phyloP scores from a whole-genome alignment of 2,797 vertebrate genomes.

The Sebastes vulpes region DNA sequence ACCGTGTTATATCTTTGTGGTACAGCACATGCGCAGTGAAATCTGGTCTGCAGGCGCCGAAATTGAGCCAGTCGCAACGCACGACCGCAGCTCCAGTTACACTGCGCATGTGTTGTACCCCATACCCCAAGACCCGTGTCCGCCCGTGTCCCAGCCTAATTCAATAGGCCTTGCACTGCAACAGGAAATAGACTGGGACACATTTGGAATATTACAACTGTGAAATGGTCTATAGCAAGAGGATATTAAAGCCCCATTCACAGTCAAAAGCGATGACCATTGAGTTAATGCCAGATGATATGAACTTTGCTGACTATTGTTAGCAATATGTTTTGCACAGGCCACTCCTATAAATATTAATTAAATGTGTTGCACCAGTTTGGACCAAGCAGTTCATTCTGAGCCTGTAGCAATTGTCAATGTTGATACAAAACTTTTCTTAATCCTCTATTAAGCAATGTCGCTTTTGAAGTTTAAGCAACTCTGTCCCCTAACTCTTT shows the following conservation, averaged over 20 bases:
- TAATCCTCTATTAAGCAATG: conserved; percentile 17
- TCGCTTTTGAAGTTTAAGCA: conserved; percentile 45
- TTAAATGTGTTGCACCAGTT: neutral
- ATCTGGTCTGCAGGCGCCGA: no score
- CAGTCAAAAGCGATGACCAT: neutral
- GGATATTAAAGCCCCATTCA: neutral
- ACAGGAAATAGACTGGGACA: neutral
- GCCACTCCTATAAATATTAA: neutral
- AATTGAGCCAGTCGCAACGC: no score
- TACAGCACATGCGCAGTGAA: no score
- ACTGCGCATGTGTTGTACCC: no score
- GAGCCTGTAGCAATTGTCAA: neutral
- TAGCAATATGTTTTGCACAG: neutral
- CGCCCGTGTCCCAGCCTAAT: no score
- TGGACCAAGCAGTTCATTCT: neutral
- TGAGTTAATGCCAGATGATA: neutral
- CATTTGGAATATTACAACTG: neutral
- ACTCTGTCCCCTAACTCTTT: conserved; percentile 28
- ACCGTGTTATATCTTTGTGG: no score
- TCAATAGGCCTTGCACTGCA: no score
- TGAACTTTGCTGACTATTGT: neutral
- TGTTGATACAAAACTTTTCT: conserved; percentile 11
- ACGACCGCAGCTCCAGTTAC: no score
- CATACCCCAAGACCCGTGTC: no score
- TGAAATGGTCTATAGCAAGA: neutral